A percentile compares a stretch with the other conserved stretches of the same genome.
phyloP scores from a whole-genome alignment of 2,113 vertebrate species.

The Halcyon malimbica region DNA sequence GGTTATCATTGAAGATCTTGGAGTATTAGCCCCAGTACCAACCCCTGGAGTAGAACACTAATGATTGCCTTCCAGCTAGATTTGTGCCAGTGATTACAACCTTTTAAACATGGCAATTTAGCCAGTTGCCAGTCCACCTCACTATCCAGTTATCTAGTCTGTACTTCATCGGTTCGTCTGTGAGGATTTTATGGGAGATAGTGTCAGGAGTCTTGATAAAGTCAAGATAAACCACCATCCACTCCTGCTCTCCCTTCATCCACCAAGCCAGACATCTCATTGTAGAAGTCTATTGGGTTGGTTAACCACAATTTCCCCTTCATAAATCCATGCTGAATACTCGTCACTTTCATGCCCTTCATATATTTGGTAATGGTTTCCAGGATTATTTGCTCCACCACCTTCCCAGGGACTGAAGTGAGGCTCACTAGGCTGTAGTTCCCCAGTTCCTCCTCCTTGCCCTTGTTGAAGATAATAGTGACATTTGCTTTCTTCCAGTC shows the following conservation, averaged over 20 bases:
- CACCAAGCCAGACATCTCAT: neutral
- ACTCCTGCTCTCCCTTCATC: neutral
- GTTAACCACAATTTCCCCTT: neutral
- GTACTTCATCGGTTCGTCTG: neutral
- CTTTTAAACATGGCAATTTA: neutral
- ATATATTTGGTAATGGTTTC: neutral
- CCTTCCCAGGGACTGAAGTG: neutral
- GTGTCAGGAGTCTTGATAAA: neutral
- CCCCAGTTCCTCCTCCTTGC: neutral
- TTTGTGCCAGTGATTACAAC: neutral
- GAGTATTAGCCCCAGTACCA: neutral
- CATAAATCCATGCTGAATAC: neutral
- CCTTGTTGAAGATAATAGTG: neutral
- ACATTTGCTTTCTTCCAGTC: neutral
- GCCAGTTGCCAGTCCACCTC: neutral
- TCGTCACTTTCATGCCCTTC: neutral
- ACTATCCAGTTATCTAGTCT: neutral
- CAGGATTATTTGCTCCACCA: neutral
- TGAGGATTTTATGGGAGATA: neutral
- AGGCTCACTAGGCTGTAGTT: neutral
- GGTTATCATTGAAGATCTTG: neutral
- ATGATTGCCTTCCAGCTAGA: neutral
- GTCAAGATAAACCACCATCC: neutral
- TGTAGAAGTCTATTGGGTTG: neutral
- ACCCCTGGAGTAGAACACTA: neutral